Percentiles rank a stretch among this genome's conserved stretches.
These are phyloP conservation scores for Ivindomyrus marchei DNA, from an alignment of 2,113 vertebrate species.

Conservation along the genomic window DNA sequence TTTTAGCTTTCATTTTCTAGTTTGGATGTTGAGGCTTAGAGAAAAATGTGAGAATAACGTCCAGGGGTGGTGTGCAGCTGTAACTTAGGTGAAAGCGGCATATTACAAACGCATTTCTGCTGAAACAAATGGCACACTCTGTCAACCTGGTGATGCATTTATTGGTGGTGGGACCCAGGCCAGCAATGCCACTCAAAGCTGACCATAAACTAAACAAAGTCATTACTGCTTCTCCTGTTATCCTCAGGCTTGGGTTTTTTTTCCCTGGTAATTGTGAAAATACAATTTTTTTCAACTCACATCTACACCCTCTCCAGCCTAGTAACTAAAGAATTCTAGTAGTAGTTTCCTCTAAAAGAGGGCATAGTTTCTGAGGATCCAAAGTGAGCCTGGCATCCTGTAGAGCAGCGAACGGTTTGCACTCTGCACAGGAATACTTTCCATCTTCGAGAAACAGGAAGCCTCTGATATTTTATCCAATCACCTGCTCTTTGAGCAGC, in stretches of 20 bases:
- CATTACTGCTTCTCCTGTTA: not conserved
- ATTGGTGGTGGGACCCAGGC: not conserved
- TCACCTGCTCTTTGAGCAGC: not conserved
- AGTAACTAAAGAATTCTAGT: not conserved
- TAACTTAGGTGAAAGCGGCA: not conserved
- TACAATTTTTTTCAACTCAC: not conserved
- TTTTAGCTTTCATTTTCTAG: not conserved
- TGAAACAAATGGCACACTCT: not conserved
- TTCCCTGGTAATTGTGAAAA: not conserved
- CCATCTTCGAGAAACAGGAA: not conserved
- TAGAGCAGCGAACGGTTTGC: not conserved
- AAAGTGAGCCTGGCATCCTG: not conserved
- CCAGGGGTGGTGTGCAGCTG: not conserved
- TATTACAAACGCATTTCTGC: not conserved
- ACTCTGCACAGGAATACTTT: not conserved
- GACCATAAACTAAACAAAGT: not conserved
- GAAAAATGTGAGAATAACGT: not conserved
- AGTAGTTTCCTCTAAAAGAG: not conserved
- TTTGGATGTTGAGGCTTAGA: not conserved
- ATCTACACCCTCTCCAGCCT: not conserved
- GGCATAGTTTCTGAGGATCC: not conserved
- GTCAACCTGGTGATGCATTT: not conserved
- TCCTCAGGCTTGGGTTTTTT: not conserved
- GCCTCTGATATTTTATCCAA: not conserved
- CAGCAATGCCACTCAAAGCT: not conserved